Percentiles rank a stretch among this genome's conserved stretches.
Evolutionary conservation across 2,113 vertebrate genomes (phyloP).

Genomic region (Chloroceryle aenea): DNA sequence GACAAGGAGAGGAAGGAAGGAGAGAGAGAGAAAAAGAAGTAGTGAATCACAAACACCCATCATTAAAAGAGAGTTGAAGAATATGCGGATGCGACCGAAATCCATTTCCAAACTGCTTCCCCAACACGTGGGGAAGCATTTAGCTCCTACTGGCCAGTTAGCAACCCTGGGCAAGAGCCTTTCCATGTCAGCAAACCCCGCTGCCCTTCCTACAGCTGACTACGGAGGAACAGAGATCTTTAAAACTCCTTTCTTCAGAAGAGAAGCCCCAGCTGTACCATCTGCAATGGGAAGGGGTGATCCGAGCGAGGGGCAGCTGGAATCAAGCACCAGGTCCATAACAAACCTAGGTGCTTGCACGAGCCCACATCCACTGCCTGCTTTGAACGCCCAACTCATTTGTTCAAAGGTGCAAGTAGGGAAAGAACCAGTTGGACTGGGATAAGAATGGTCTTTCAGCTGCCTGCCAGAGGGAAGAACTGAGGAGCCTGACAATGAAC

Average conservation of each 20-base stretch:
- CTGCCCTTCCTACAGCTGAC: neutral
- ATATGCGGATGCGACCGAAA: neutral
- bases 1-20: neutral
- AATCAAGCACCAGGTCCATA: neutral
- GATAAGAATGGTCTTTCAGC: neutral
- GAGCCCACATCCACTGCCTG: rapidly evolving
- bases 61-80: neutral
- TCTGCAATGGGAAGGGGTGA: rapidly evolving
- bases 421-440: neutral
- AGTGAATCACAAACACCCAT: neutral
- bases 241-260: neutral
- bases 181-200: neutral
- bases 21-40: neutral
- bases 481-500: neutral
- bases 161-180: neutral
- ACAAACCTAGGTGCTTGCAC: rapidly evolving
- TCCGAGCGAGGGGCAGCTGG: neutral
- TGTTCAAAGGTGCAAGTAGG: neutral
- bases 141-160: neutral
- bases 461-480: neutral
- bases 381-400: rapidly evolving
- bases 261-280: rapidly evolving
- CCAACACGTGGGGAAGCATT: neutral
- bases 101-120: neutral
- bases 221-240: neutral